Base-by-base conservation (phyloP, 2,888 invertebrate genomes). In the Minunthozetes semirufus region DNA sequence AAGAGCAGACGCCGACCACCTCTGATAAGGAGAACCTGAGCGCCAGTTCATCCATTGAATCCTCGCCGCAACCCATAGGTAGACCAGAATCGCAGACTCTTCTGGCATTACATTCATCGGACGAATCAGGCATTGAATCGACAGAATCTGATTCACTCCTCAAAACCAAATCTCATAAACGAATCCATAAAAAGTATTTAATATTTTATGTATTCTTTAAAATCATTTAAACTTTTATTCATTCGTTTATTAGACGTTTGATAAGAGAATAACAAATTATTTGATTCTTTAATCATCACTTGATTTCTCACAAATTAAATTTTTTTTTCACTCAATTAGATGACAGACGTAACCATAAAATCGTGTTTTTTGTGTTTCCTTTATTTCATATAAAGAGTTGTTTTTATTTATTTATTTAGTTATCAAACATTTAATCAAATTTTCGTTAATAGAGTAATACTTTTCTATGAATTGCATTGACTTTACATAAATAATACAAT, bases 111-210 rank as follows among this genome's bases (percentile, higher is more conserved):
- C 13, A 15, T 48, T 76, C 76, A 11, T 59, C 66, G 0, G 72
- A 73, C 17, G 76, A 76, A 17, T 70, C 73, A 33, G 71, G 33
- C 29, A 56, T 72, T 48, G 76, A 75, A 25, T 75, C 74, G 3
- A 76, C 74, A n/a, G 76, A 76, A 72, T 68, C 76, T 22, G 76
- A 75, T 68, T 76, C 76, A 15, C 75, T 76, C 8, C 29, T 76
- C 19, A 74, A 50, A n/a, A 48, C 48, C 19, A 33, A 56, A 56
- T 17, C 22, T 13, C 9, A 19, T 56, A 56, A 56, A 56, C 19
- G 56, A 56, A 3, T 56, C 11, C 56, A 56, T 56, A 56, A 56
- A 56, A 56, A 56, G 56, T 56, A 56, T 56, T 50, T 15, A 11
- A 48, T 15, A 8, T 48, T 13, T 48, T 13, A 48, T 8, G 3